Evolutionary conservation across 1,140 invertebrate species (phyloP), one percentile per base, ranked within the genome.

Genomic region (Linepithema humile): DNA sequence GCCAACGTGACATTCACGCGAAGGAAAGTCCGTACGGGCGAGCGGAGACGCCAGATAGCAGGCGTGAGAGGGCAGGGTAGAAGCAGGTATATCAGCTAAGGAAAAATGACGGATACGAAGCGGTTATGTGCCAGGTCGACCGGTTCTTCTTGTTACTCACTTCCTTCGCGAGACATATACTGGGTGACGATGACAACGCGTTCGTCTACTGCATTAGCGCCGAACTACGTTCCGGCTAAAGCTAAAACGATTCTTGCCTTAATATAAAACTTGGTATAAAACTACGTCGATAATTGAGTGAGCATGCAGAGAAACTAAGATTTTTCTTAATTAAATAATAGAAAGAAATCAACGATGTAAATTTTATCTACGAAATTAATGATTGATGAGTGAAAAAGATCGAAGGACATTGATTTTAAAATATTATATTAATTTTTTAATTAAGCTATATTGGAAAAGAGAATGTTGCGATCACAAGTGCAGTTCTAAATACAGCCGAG

Each of bases 71-170:
- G 17, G n/a, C 12, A 53, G 50, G 35, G 23, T 65, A 40, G 38
- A 50, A 43, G 77, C 75, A 83, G 83, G 87, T 85, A 88, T 83
- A 88, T 83, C 86, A 87, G 65, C 29, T 23, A 50, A 50, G 60
- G 83, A 88, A 88, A 88, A 88, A 88, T 88, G 86, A 88, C 77
- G 60, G 83, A 85, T 87, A 88, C 85, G 83, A 88, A 85, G 73
- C 78, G 87, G 77, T 88, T 85, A 85, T 83, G 77, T 88, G 85
- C 77, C 59, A 85, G 73, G 75, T 85, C 83, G 86, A 88, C 87
- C 87, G 87, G 83, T 88, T 88, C 74, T 88, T 88, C 87, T 88
- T 88, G 86, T 88, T 85, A 83, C 72, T 74, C 59, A 77, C 77
- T 88, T 88, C 75, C 85, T 85, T 70, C 40, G 83, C 62, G 75